phyloP scores from a whole-genome alignment of 1,140 invertebrate genomes.

The Ctenoplectra terminalis region DNA sequence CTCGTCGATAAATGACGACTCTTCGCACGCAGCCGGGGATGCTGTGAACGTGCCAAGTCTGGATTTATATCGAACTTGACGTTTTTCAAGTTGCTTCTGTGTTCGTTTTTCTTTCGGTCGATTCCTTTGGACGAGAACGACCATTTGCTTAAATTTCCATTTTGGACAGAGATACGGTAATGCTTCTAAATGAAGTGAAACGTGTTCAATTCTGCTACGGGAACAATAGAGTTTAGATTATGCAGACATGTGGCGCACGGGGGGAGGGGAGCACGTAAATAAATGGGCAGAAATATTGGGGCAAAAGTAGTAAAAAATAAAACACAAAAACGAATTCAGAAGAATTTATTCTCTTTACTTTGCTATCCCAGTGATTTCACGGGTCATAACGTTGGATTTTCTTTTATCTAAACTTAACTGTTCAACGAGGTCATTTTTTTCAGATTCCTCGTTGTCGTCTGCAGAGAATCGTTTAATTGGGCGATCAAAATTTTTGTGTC shows the following conservation, averaged over 20 bases:
- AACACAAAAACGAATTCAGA: not conserved
- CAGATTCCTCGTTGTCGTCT: too few relatives aligned
- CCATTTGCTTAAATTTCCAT: too few relatives aligned
- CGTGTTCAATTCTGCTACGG: not conserved
- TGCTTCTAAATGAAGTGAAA: not conserved
- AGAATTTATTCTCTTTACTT: constrained; percentile 6
- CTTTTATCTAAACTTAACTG: not conserved
- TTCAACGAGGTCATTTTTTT: too few relatives aligned
- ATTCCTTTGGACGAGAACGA: too few relatives aligned
- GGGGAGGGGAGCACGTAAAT: too few relatives aligned
- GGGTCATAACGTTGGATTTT: not conserved
- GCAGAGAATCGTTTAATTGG: not conserved
- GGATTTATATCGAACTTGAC: not conserved
- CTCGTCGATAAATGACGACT: constrained; percentile 1
- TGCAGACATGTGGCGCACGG: not conserved
- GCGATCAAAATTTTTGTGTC: too few relatives aligned
- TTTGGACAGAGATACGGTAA: too few relatives aligned
- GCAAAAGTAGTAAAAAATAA: not conserved
- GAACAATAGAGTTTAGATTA: not conserved
- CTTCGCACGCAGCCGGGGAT: constrained; percentile 8
- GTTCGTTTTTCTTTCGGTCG: not conserved
- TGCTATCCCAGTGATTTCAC: not conserved
- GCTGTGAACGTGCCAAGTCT: constrained; percentile 6
- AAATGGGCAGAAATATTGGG: too few relatives aligned
- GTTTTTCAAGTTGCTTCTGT: not conserved